A percentile compares a stretch with the other conserved stretches of the same genome.
Conservation (phyloP, 2,888 invertebrate genomes). For the Leptopilina syphax region DNA sequence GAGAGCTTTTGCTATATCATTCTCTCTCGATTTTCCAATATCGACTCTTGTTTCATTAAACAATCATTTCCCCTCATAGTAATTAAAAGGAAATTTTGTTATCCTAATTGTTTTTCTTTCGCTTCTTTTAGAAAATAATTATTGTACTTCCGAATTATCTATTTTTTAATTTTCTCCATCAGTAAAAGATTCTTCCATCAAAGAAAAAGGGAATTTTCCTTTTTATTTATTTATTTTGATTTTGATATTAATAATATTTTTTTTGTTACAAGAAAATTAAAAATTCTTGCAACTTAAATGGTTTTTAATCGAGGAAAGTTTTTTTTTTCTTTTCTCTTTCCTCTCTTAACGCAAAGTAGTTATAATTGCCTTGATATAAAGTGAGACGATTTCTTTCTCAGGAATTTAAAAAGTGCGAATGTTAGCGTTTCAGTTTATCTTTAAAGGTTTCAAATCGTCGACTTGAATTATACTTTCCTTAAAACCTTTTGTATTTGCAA, state of each 20-base stretch:
- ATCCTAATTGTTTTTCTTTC: no score
- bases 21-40: slow-evolving; percentile 12
- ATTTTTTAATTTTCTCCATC: no score
- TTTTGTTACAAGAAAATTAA: no score
- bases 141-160: no score
- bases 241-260: no score
- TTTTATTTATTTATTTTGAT: no score
- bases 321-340: neutral
- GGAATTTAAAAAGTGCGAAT: slow-evolving; percentile 8
- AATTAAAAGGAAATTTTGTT: neutral
- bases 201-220: no score
- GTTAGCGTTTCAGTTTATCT: slow-evolving; percentile 10
- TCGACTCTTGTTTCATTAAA: neutral
- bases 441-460: slow-evolving; percentile 20
- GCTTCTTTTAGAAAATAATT: no score
- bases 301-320: neutral
- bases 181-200: no score
- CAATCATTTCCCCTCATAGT: neutral
- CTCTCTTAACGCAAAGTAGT: neutral
- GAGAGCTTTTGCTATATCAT: slow-evolving; percentile 5
- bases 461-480: neutral
- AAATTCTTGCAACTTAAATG: no score
- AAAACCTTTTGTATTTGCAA: slow-evolving; percentile 7
- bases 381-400: neutral
- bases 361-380: neutral